Evolutionary conservation across 2,797 vertebrate species (phyloP), one percentile per base, ranked within the genome.

Genomic region (Fistularia tabacaria): DNA sequence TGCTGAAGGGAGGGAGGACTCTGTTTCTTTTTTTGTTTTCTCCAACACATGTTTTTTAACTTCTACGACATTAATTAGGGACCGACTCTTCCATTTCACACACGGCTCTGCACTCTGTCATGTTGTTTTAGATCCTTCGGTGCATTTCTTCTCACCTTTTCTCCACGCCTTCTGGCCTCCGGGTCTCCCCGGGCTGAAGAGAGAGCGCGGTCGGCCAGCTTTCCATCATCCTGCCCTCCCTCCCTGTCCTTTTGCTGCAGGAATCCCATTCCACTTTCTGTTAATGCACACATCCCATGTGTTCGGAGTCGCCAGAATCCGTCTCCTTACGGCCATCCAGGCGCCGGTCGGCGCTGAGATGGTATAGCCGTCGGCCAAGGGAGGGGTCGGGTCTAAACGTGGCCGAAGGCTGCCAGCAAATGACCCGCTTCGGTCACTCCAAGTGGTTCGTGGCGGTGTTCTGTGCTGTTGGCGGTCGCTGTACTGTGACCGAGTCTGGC

Each of bases 121-220:
- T 25, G 25, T 25, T 25, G 25, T 3, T 25, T 25, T 25, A 25
- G 25, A 15, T 52, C 14, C 9, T 3, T 14, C 10, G 38, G 45
- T 25, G 25, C 51, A 46, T 13, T 38, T 42, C 56, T 25, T 44
- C 14, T 42, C 36, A 54, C 66, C 51, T 51, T 54, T 49, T 52
- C 38, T 59, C 50, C 56, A 40, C 48, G 48, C 67, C 67, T 80
- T 54, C 38, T 44, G 76, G 70, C 66, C 70, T 71, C 75, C 74
- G 65, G 52, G 6, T 57, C 69, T 79, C 52, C n/a, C n/a, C n/a
- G n/a, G n/a, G n/a, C n/a, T n/a, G n/a, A n/a, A n/a, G n/a, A n/a
- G n/a, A n/a, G n/a, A n/a, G n/a, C n/a, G n/a, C 78, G 82, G 85
- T 81, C 56, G 54, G 52, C 64, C 70, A 76, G 80, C 71, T 80